phyloP scores from a whole-genome alignment of 2,113 vertebrate genomes.

The Hippocampus abdominalis region DNA sequence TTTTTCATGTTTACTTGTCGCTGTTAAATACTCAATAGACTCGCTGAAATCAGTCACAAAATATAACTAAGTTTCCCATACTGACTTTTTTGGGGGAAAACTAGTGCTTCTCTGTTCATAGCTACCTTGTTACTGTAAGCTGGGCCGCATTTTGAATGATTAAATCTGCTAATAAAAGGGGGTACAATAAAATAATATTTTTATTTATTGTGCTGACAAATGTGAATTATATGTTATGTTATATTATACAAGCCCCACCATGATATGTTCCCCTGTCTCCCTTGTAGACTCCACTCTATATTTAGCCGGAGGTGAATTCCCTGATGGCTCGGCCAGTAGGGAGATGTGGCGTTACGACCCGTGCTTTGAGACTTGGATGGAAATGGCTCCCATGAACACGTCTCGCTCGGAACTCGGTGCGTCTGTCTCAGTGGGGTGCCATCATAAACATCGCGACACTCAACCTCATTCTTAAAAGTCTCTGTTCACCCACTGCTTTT shows the following conservation, averaged over 20 bases:
- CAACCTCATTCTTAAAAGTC: not conserved
- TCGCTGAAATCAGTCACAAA: too few species aligned
- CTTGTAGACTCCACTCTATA: slow-evolving; percentile 71
- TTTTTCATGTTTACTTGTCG: too few species aligned
- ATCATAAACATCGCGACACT: not conserved
- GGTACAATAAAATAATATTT: too few species aligned
- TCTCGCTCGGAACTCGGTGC: slow-evolving; percentile 76
- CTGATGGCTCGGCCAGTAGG: slow-evolving; percentile 77
- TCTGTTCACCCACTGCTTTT: not conserved
- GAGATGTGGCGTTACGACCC: slow-evolving; percentile 82
- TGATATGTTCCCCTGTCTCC: not conserved
- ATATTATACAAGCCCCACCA: not conserved
- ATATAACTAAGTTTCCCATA: too few species aligned
- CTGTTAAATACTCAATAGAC: too few species aligned
- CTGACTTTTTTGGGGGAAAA: too few species aligned
- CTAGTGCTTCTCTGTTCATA: too few species aligned
- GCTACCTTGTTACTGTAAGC: too few species aligned
- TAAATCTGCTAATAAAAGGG: too few species aligned
- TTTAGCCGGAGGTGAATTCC: slow-evolving; percentile 77
- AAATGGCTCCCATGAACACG: slow-evolving; percentile 80
- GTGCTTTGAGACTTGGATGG: slow-evolving; percentile 77
- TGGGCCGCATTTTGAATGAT: too few species aligned
- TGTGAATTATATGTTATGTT: not conserved
- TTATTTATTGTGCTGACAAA: not conserved
- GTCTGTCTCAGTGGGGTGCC: not conserved